A percentile compares a stretch with the other conserved stretches of the same genome.
Evolutionary conservation across 2,797 vertebrate genomes (phyloP).

Genomic region (Mus minutoides): DNA sequence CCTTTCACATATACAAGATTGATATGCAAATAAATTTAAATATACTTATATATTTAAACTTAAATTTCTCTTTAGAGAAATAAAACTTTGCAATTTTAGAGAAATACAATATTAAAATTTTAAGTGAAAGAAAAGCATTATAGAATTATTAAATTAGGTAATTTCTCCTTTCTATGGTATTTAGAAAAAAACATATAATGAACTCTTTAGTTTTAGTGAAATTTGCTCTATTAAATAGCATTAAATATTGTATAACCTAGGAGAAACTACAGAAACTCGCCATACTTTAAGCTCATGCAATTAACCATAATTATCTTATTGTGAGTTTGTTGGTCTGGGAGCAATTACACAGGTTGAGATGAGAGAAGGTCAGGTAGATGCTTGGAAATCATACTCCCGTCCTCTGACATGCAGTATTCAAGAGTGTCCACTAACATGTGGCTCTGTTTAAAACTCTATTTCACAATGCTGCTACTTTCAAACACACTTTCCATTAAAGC

Average conservation of each 20-base stretch:
- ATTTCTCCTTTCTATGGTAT: not conserved
- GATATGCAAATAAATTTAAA: not conserved
- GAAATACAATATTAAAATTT: conserved; percentile 48
- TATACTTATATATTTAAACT: not conserved
- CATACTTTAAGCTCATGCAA: not conserved
- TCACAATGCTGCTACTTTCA: conserved; percentile 39
- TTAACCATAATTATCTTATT: not conserved
- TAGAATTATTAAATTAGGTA: not conserved
- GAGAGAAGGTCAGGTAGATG: not conserved
- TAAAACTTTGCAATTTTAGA: conserved; percentile 6
- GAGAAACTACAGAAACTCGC: not conserved
- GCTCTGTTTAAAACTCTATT: conserved; percentile 29
- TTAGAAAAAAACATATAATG: not conserved
- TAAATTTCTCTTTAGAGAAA: conserved; percentile 8
- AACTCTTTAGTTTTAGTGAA: conserved; percentile 26
- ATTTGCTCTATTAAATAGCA: not conserved
- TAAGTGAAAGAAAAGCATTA: not conserved
- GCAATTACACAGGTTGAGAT: not conserved
- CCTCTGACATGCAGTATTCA: not conserved
- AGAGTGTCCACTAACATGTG: not conserved
- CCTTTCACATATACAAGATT: not conserved
- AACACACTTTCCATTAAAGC: conserved; percentile 20
- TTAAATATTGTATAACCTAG: conserved; percentile 17
- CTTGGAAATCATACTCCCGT: not conserved
- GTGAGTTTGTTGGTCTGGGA: not conserved